Evolutionary conservation across 2,113 vertebrate species (phyloP).

Genomic region (Athene noctua): DNA sequence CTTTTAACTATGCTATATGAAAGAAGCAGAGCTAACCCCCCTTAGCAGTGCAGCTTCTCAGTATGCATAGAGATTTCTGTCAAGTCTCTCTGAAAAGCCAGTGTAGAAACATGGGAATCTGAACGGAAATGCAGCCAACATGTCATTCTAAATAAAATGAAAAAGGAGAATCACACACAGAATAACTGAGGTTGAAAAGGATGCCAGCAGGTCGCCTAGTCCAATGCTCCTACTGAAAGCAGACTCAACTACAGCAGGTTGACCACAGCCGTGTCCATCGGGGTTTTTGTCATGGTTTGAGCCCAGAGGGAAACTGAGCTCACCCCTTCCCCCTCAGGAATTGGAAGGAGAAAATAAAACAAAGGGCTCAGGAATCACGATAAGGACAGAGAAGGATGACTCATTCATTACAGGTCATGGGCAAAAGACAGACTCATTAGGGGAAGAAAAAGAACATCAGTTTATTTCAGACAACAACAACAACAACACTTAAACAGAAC

Average conservation of each 20-base stretch:
- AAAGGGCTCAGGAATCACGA: too few species aligned
- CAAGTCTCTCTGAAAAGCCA: neutral
- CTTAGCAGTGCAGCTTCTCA: neutral
- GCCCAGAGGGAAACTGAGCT: too few species aligned
- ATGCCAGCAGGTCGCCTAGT: neutral
- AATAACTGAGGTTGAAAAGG: neutral
- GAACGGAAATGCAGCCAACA: neutral
- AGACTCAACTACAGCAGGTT: neutral
- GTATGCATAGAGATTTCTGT: neutral
- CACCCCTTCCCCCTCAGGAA: too few species aligned
- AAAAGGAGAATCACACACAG: neutral
- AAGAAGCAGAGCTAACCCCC: neutral
- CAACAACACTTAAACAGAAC: too few species aligned
- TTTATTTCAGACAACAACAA: too few species aligned
- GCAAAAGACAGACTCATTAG: too few species aligned
- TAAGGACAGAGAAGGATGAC: too few species aligned
- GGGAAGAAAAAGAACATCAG: too few species aligned
- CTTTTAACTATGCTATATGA: neutral
- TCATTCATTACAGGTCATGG: too few species aligned
- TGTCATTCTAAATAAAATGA: neutral
- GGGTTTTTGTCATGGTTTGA: neutral
- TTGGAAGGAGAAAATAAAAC: too few species aligned
- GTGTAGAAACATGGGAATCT: neutral
- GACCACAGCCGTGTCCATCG: rapidly evolving
- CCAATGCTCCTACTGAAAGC: neutral